Evolutionary conservation across 2,888 invertebrate species (phyloP).

Genomic region (Spatulosminthurus flaviceps): DNA sequence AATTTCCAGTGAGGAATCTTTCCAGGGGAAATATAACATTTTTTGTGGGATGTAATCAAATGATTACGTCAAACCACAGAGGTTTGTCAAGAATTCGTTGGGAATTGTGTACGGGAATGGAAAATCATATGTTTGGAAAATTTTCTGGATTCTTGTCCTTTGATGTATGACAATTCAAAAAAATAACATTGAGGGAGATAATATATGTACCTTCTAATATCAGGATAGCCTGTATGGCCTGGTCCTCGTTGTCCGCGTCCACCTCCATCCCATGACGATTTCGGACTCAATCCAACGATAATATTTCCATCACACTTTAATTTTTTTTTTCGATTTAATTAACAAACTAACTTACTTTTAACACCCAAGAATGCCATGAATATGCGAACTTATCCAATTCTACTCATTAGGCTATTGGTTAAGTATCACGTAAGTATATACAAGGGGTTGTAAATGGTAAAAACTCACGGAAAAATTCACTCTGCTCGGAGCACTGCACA

Average conservation of each 20-base stretch:
- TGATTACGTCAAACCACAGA: too few species aligned
- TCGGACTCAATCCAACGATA: not conserved
- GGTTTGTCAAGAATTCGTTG: too few species aligned
- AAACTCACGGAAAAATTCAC: not conserved
- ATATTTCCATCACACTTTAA: not conserved
- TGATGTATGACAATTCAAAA: too few species aligned
- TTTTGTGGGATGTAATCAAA: too few species aligned
- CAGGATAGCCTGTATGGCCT: conserved; percentile 60
- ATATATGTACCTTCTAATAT: conserved; percentile 58
- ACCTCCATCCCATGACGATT: conserved; percentile 59
- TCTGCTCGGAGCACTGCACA: conserved; percentile 18
- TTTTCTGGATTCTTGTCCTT: not conserved
- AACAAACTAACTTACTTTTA: conserved; percentile 19
- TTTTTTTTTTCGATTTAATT: not conserved
- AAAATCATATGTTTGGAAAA: too few species aligned
- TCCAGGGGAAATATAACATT: too few species aligned
- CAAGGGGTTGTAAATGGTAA: not conserved
- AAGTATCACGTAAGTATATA: not conserved
- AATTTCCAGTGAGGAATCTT: too few species aligned
- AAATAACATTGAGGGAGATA: not conserved
- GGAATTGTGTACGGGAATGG: too few species aligned
- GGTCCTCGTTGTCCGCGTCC: conserved; percentile 62
- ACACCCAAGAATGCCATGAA: conserved; percentile 17
- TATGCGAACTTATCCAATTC: conserved; percentile 7
- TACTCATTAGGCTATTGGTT: conserved; percentile 1